These are phyloP conservation scores for Sciurus vulgaris DNA, from an alignment of 2,797 vertebrate genomes.

Conservation along the genomic window DNA sequence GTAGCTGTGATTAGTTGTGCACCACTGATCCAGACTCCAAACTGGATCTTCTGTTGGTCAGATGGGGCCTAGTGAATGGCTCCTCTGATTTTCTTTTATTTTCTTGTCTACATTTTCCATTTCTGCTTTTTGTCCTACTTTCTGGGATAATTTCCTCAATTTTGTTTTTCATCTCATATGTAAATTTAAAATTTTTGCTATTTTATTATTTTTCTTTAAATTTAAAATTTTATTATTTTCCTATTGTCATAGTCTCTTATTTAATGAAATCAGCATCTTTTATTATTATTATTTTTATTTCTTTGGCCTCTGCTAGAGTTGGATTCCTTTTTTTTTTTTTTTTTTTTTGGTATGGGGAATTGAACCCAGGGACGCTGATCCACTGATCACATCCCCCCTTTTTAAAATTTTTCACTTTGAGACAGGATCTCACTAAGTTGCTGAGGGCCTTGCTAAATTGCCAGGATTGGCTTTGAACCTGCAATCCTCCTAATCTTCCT, in stretches of 20 bases:
- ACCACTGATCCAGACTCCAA: background rate
- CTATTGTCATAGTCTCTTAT: background rate
- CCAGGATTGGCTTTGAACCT: too few relatives aligned
- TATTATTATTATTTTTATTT: background rate
- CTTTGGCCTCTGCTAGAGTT: too few relatives aligned
- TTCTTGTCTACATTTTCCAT: background rate
- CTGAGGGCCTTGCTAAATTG: too few relatives aligned
- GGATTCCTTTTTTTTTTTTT: too few relatives aligned
- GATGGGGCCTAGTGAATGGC: background rate
- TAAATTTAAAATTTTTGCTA: background rate
- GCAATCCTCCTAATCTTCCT: too few relatives aligned
- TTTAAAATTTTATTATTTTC: background rate
- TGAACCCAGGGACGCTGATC: too few relatives aligned
- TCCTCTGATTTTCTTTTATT: slow-evolving; percentile 31
- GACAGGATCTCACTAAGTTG: too few relatives aligned
- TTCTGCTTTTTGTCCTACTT: background rate
- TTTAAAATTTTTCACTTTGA: too few relatives aligned
- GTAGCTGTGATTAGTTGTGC: too few relatives aligned
- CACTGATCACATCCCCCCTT: too few relatives aligned
- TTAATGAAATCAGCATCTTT: background rate
- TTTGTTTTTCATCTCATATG: background rate
- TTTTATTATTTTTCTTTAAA: slow-evolving; percentile 9
- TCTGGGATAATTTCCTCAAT: background rate
- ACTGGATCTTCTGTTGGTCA: background rate
- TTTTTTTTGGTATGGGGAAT: too few relatives aligned